phyloP scores from a whole-genome alignment of 53 echinoderm and acorn worm genomes.

The Echinometra lucunter region DNA sequence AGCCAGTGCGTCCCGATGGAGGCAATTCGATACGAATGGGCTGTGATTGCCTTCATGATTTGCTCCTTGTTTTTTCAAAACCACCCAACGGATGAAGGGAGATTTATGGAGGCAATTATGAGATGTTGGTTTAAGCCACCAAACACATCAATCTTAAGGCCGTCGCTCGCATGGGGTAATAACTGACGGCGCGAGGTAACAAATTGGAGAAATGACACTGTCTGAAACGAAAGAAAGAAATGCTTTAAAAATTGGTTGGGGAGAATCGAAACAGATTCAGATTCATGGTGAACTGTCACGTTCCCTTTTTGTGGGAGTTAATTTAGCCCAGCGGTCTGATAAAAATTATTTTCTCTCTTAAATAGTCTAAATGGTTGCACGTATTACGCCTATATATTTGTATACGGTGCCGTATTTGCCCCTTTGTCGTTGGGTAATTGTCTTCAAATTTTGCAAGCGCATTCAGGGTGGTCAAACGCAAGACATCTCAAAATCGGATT shows the following conservation, averaged over 20 bases:
- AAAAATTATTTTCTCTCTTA: no score
- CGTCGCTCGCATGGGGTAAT: background rate
- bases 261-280: background rate
- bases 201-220: slow-evolving; percentile 17
- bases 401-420: no score
- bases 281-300: background rate
- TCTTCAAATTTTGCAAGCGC: no score
- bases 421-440: no score
- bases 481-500: no score
- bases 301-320: background rate
- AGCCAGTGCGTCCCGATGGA: background rate
- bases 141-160: slow-evolving; percentile 13
- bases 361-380: no score
- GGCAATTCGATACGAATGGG: background rate
- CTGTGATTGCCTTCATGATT: background rate
- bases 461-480: no score
- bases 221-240: background rate
- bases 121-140: slow-evolving; percentile 35
- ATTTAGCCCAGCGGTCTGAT: no score
- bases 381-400: no score
- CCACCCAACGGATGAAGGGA: slow-evolving; percentile 35
- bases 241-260: background rate
- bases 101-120: slow-evolving; percentile 52
- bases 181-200: background rate
- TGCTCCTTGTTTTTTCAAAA: background rate